These are phyloP conservation scores for Falco berigora DNA, from an alignment of 2,797 vertebrate species.

Conservation along the genomic window DNA sequence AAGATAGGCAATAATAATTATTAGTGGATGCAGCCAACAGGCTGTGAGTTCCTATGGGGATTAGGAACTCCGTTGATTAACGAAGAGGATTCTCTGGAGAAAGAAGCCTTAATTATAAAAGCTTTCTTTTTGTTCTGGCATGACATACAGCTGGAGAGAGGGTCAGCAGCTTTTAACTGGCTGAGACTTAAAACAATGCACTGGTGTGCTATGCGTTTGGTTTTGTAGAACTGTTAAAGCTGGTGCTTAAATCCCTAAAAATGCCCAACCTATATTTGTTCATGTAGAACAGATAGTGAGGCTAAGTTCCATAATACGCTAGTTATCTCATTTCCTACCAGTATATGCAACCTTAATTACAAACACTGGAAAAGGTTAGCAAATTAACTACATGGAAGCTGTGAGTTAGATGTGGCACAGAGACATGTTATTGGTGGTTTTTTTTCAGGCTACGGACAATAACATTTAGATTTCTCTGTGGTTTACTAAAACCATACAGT, in stretches of 20 bases:
- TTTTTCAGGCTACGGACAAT: not conserved
- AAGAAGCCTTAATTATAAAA: constrained; percentile 52
- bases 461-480: not conserved
- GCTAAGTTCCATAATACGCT: not conserved
- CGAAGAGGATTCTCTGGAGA: constrained; percentile 61
- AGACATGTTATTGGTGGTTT: fast-evolving
- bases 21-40: constrained; percentile 34
- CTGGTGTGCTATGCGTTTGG: not conserved
- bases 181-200: not conserved
- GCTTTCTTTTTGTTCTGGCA: constrained; percentile 1
- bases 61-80: constrained; percentile 56
- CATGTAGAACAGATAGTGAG: not conserved
- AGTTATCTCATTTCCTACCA: not conserved
- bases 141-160: not conserved
- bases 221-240: not conserved
- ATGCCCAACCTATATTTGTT: not conserved
- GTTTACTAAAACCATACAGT: not conserved
- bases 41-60: constrained; percentile 20
- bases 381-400: not conserved
- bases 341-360: not conserved
- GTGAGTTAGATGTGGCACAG: not conserved
- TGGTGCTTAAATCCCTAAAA: not conserved
- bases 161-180: not conserved
- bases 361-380: not conserved
- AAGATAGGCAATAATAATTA: constrained; percentile 3